Evolutionary conservation across 35 echinoderm and acorn worm genomes (phyloP), one percentile per base, ranked within the genome.

Genomic region (Anneissia japonica): DNA sequence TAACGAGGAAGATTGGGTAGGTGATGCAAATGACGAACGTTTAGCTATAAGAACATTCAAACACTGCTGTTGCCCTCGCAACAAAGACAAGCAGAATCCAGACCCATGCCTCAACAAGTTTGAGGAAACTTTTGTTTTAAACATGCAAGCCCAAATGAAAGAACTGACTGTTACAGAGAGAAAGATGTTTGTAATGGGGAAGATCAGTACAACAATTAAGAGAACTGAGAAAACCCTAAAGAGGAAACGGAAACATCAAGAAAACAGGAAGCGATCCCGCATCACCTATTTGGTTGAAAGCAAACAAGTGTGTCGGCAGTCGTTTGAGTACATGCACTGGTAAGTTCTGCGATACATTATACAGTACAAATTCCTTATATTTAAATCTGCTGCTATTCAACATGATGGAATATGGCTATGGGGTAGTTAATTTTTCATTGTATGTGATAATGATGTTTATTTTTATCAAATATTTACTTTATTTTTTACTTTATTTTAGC

Each of bases 161-260:
- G 88, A 83, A 39, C 35, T 83, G 46, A 89, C 46, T 28, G 26
- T 30, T 21, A 13, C 21, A 23, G 81, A 84, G 19, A 32, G 72
- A 36, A 89, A 89, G 36, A 89, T 89, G 80, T 89, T 76, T 36
- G 38, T 89, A 4, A 83, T 89, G 81, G 85, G 85, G 45, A 30
- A 0, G 78, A 87, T 79, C 76, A 87, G 85, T 40, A 30, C 85
- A 40, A 45, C 76, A 10, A 77, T 87, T 14, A 16, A 79, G 16
- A 43, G 23, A 19, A 36, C 3, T 0, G 32, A 38, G 11, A 78
- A 12, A 36, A 87, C 74, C 31, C 34, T 16, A 31, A 39, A 75
- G 16, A 7, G 55, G 14, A 80, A 80, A 37, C 4, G 77, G 7
- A 80, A 4, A 36, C 26, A 26, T 72, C 74, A 28, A 4, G 40